phyloP scores from a whole-genome alignment of 2,888 invertebrate species.

The Athalia circularis region DNA sequence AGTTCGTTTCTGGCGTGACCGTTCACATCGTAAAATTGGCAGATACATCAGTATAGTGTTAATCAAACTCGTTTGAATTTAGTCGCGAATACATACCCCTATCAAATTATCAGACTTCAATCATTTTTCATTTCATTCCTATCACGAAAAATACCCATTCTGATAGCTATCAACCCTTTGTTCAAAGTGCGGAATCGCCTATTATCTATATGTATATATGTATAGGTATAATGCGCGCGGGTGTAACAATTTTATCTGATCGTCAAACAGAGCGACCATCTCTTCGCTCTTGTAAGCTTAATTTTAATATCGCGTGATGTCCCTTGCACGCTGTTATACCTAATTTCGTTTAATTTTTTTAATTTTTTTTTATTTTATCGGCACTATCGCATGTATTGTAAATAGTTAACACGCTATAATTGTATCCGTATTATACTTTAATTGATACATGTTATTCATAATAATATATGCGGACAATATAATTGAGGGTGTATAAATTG shows the following conservation, averaged over 20 bases:
- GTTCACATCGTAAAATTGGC: too few species aligned
- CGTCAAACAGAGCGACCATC: neutral
- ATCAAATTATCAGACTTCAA: too few species aligned
- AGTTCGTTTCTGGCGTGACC: too few species aligned
- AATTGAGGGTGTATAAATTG: too few species aligned
- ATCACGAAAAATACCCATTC: neutral
- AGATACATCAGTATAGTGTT: too few species aligned
- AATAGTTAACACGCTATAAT: neutral
- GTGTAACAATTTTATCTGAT: constrained; percentile 30
- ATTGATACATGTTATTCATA: too few species aligned
- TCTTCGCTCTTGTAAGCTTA: constrained; percentile 7
- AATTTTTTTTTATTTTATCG: neutral
- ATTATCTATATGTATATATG: too few species aligned
- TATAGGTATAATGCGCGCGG: too few species aligned
- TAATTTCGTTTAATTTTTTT: neutral
- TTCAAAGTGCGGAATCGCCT: constrained; percentile 9
- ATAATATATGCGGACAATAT: too few species aligned
- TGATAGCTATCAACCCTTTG: constrained; percentile 21
- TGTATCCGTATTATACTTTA: neutral
- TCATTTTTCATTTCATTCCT: neutral
- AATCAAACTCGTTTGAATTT: too few species aligned
- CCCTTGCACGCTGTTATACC: neutral
- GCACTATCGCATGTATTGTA: neutral
- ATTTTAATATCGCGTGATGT: constrained; percentile 29
- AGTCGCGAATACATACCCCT: too few species aligned